Evolutionary conservation across 2,113 vertebrate genomes (phyloP).

Genomic region (Centrocercus urophasianus): DNA sequence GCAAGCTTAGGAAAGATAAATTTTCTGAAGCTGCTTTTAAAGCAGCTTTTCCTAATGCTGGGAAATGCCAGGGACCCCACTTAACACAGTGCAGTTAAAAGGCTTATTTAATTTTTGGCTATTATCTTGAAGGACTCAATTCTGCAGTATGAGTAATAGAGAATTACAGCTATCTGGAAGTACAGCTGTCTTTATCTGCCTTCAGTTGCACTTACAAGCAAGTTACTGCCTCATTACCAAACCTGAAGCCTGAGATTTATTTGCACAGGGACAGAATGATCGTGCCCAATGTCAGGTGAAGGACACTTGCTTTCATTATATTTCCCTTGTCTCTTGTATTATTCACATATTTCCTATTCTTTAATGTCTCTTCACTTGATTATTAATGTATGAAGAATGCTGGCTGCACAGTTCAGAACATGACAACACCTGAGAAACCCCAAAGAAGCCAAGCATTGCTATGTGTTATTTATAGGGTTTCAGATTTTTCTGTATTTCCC

Average conservation of each 20-base stretch:
- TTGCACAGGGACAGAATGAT: slow-evolving; percentile 45
- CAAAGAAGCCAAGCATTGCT: slow-evolving; percentile 43
- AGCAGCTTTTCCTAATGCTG: neutral
- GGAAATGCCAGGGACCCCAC: neutral
- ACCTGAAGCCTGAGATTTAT: slow-evolving; percentile 25
- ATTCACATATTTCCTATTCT: slow-evolving; percentile 67
- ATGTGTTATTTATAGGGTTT: slow-evolving; percentile 62
- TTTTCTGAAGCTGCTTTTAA: neutral
- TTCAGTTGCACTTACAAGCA: neutral
- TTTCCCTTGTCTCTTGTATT: slow-evolving; percentile 67
- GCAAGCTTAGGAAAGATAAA: neutral
- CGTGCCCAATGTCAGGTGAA: slow-evolving; percentile 54
- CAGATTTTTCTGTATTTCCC: neutral
- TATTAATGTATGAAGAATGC: slow-evolving; percentile 67
- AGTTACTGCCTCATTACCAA: slow-evolving; percentile 30
- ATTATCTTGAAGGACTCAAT: neutral
- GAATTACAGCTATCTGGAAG: neutral
- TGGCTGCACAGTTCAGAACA: slow-evolving; percentile 65
- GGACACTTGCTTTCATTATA: slow-evolving; percentile 49
- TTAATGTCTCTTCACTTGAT: slow-evolving; percentile 63
- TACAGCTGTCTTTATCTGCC: slow-evolving; percentile 14
- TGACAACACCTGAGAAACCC: slow-evolving; percentile 65
- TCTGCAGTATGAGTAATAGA: neutral
- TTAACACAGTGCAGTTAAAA: neutral
- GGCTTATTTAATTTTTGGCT: neutral